Evolutionary conservation across 2,888 invertebrate genomes (phyloP).

Genomic region (Eupithecia subumbrata): DNA sequence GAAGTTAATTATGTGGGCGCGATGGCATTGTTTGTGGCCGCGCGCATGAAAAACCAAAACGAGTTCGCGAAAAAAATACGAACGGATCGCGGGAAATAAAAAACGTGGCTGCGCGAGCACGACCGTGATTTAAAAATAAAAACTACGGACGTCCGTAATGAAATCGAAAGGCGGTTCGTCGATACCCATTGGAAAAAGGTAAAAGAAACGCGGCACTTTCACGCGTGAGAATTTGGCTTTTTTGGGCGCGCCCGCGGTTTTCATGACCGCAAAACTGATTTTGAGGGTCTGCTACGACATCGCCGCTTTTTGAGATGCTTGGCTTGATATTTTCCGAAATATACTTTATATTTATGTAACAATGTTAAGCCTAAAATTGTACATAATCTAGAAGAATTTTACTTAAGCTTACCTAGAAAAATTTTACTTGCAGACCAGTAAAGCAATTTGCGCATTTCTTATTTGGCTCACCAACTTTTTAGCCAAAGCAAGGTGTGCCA

Average conservation of each 20-base stretch:
- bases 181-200: conserved; percentile 82
- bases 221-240: conserved; percentile 81
- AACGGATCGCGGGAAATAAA: conserved; percentile 71
- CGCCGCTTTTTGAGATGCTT: neutral
- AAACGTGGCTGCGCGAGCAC: conserved; percentile 72
- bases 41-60: conserved; percentile 77
- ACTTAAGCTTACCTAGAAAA: no score
- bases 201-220: conserved; percentile 80
- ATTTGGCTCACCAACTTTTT: neutral
- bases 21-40: conserved; percentile 82
- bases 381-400: neutral
- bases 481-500: neutral
- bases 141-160: conserved; percentile 81
- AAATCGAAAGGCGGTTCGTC: conserved; percentile 84
- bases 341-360: neutral
- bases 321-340: neutral
- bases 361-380: neutral
- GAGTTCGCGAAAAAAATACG: conserved; percentile 74
- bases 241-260: conserved; percentile 63
- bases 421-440: no score
- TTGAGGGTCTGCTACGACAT: conserved; percentile 50
- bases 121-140: conserved; percentile 83
- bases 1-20: conserved; percentile 81
- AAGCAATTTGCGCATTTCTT: no score
- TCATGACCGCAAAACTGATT: conserved; percentile 52